A percentile compares a stretch with the other conserved stretches of the same genome.
phyloP scores from a whole-genome alignment of 1,140 invertebrate genomes.

The Papilio xuthus region DNA sequence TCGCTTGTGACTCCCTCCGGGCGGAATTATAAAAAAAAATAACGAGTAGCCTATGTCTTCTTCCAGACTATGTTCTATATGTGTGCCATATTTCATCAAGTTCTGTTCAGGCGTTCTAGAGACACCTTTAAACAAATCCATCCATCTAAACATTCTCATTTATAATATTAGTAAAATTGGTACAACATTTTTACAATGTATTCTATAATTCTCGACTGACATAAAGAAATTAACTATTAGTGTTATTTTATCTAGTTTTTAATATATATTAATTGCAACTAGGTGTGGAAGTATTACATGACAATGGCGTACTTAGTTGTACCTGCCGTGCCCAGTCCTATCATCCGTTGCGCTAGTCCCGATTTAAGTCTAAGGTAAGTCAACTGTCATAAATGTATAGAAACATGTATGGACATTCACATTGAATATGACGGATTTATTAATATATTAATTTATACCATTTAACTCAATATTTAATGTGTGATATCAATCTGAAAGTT shows the following conservation, averaged over 20 bases:
- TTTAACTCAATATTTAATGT: neutral
- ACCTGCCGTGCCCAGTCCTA: slow-evolving; percentile 90
- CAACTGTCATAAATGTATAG: neutral
- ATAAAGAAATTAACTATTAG: neutral
- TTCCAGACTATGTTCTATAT: no score
- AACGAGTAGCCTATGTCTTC: no score
- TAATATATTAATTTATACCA: neutral
- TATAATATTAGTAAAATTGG: no score
- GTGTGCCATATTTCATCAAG: no score
- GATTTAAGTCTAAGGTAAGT: slow-evolving; percentile 93
- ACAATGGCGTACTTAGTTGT: slow-evolving; percentile 97
- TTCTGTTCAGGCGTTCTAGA: no score
- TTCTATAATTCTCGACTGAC: neutral
- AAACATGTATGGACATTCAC: neutral
- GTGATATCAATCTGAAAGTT: neutral
- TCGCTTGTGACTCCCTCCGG: no score
- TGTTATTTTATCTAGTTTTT: neutral
- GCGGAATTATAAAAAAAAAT: no score
- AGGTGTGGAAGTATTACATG: slow-evolving; percentile 98
- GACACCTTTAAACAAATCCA: no score
- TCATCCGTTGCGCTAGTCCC: slow-evolving; percentile 94
- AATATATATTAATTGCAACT: slow-evolving; percentile 45
- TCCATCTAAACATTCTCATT: no score
- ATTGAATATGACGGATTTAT: slow-evolving; percentile 29
- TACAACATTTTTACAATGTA: neutral